Percentiles rank a stretch among this genome's conserved stretches.
These are phyloP conservation scores for Drosophila lowei DNA, from an alignment of 1,140 invertebrate species.

Conservation along the genomic window DNA sequence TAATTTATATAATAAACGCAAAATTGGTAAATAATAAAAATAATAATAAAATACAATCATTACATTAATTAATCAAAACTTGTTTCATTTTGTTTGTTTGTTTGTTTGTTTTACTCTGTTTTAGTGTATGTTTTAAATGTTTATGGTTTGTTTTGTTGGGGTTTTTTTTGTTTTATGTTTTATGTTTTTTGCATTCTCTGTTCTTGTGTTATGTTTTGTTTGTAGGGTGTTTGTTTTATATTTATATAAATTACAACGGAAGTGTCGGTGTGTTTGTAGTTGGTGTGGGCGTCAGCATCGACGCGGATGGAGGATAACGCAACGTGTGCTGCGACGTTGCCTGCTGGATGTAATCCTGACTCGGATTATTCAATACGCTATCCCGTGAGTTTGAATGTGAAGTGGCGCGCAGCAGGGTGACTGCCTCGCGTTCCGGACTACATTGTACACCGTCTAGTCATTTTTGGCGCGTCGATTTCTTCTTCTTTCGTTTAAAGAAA, in stretches of 20 bases:
- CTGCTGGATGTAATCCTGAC: slow-evolving; percentile 83
- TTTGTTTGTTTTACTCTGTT: slow-evolving; percentile 41
- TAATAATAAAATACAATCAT: slow-evolving; percentile 78
- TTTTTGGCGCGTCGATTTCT: slow-evolving; percentile 88
- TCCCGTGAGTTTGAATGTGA: slow-evolving; percentile 88
- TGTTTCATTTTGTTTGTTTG: slow-evolving; percentile 56
- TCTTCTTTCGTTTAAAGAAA: slow-evolving; percentile 98
- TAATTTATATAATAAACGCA: slow-evolving; percentile 82
- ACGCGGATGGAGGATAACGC: slow-evolving; percentile 84
- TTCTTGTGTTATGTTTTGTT: slow-evolving; percentile 43
- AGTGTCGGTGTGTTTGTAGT: slow-evolving; percentile 84
- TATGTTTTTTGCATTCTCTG: slow-evolving; percentile 23
- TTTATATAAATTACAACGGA: slow-evolving; percentile 83
- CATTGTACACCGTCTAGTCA: slow-evolving; percentile 84
- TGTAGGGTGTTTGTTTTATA: slow-evolving; percentile 40
- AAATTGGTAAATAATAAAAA: slow-evolving; percentile 82
- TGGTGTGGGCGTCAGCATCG: slow-evolving; percentile 83
- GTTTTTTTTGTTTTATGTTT: slow-evolving; percentile 21
- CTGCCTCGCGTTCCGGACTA: slow-evolving; percentile 87
- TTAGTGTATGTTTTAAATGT: slow-evolving; percentile 52
- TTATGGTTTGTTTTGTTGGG: slow-evolving; percentile 27
- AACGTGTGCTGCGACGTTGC: slow-evolving; percentile 83
- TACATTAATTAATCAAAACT: slow-evolving; percentile 62
- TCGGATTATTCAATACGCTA: slow-evolving; percentile 85
- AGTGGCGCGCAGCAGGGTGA: slow-evolving; percentile 87